phyloP scores from a whole-genome alignment of 2,797 vertebrate genomes.

The Rhinogobio ventralis region DNA sequence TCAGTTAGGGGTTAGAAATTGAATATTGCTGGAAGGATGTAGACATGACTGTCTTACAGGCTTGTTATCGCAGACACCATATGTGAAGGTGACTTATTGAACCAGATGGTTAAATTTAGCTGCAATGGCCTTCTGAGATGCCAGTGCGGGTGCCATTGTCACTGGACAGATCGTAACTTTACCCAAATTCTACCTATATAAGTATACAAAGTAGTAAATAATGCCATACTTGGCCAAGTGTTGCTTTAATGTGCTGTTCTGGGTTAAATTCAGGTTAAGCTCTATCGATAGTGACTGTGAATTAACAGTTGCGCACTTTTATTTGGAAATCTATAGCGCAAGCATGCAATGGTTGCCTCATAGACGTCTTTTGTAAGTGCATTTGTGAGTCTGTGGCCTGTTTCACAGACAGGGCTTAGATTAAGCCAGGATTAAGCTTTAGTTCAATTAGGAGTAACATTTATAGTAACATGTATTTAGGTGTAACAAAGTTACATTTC shows the following conservation, averaged over 20 bases:
- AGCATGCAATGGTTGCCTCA: background rate
- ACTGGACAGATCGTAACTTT: background rate
- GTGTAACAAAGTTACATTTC: too few species aligned
- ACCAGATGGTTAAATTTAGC: constrained; percentile 1
- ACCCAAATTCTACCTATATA: background rate
- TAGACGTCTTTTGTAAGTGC: background rate
- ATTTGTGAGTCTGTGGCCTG: background rate
- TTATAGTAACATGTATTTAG: too few species aligned
- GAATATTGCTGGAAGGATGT: background rate
- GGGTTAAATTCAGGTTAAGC: constrained; percentile 28
- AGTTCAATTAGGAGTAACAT: too few species aligned
- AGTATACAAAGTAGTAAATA: background rate
- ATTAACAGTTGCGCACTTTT: background rate
- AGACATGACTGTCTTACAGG: background rate
- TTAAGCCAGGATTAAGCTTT: too few species aligned
- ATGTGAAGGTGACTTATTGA: constrained; percentile 21
- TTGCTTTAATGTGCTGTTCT: background rate
- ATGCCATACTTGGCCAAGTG: background rate
- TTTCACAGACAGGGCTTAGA: too few species aligned
- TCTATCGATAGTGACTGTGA: background rate
- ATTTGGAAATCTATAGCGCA: background rate
- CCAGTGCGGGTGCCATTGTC: background rate
- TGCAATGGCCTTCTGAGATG: constrained; percentile 1
- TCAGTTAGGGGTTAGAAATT: background rate
- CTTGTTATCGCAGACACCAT: background rate